phyloP scores from a whole-genome alignment of 2,888 invertebrate species.

The Epicampocera succincta region DNA sequence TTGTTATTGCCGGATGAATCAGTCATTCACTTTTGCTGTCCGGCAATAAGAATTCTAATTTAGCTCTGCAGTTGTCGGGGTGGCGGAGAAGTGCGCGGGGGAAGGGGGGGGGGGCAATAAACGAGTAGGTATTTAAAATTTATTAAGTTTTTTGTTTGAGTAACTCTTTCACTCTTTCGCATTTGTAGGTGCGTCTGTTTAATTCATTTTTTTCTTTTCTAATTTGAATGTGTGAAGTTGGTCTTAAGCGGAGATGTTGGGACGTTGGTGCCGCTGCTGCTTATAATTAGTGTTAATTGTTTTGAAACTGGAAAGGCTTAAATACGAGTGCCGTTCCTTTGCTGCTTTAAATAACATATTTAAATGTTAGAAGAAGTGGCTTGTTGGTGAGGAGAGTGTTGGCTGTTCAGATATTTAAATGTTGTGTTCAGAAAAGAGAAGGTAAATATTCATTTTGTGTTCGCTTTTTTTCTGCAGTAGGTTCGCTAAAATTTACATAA shows the following conservation, averaged over 20 bases:
- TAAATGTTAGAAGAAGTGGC: slow-evolving; percentile 23
- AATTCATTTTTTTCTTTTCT: neutral
- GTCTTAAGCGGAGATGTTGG: neutral
- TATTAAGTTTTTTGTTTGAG: slow-evolving; percentile 10
- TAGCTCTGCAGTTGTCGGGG: neutral
- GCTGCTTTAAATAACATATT: slow-evolving; percentile 43
- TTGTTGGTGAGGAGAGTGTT: slow-evolving; percentile 6
- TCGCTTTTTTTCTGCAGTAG: neutral
- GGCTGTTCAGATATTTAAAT: slow-evolving; percentile 1
- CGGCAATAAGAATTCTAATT: slow-evolving; percentile 29
- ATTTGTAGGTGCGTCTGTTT: slow-evolving; percentile 1
- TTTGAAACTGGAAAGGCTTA: slow-evolving; percentile 53
- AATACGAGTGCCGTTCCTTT: slow-evolving; percentile 29
- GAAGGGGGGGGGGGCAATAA: neutral
- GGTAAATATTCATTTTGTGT: neutral
- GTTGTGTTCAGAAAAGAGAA: neutral
- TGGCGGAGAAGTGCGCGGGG: neutral
- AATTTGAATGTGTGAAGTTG: neutral
- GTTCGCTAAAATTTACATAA: neutral
- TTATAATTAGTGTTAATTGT: slow-evolving; percentile 62
- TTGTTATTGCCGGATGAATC: slow-evolving; percentile 16
- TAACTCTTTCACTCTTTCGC: neutral
- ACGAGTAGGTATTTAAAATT: neutral
- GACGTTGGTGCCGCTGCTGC: slow-evolving; percentile 22
- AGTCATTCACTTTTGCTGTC: neutral